Conservation (phyloP, 1,140 invertebrate species). For the Heliconius nattereri region DNA sequence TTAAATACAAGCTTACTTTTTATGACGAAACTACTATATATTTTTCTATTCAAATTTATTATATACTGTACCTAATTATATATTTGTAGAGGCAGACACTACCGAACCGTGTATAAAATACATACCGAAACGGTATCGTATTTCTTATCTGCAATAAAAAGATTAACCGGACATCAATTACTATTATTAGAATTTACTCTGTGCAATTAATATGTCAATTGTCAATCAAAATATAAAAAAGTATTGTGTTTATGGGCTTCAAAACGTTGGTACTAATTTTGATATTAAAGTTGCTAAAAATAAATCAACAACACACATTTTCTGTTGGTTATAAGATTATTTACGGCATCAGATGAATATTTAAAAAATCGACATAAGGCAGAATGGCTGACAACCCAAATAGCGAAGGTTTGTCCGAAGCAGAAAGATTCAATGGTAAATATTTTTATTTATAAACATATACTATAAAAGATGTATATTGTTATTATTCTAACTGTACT, state of each 20-base stretch:
- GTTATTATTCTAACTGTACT: background rate
- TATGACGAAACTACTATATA: too few species aligned
- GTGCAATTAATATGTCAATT: too few species aligned
- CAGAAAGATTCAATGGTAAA: conserved; percentile 69
- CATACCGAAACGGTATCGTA: too few species aligned
- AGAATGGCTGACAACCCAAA: conserved; percentile 66
- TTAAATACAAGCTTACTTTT: too few species aligned
- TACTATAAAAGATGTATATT: background rate
- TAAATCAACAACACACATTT: conserved; percentile 10
- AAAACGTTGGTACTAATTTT: background rate
- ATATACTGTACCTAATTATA: too few species aligned
- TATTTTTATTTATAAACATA: background rate
- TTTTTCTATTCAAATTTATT: too few species aligned
- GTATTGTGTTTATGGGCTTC: background rate
- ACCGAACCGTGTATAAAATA: too few species aligned
- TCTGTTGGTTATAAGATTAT: background rate
- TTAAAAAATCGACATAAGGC: background rate
- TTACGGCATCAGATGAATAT: background rate
- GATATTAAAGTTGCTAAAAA: background rate
- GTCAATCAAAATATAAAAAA: background rate
- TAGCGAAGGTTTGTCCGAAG: conserved; percentile 68
- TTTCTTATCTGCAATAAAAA: background rate
- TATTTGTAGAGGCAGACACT: too few species aligned
- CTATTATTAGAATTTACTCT: too few species aligned
- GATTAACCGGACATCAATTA: too few species aligned